Evolutionary conservation across 2,797 vertebrate species (phyloP).

Genomic region (Gallinago nigripennis): DNA sequence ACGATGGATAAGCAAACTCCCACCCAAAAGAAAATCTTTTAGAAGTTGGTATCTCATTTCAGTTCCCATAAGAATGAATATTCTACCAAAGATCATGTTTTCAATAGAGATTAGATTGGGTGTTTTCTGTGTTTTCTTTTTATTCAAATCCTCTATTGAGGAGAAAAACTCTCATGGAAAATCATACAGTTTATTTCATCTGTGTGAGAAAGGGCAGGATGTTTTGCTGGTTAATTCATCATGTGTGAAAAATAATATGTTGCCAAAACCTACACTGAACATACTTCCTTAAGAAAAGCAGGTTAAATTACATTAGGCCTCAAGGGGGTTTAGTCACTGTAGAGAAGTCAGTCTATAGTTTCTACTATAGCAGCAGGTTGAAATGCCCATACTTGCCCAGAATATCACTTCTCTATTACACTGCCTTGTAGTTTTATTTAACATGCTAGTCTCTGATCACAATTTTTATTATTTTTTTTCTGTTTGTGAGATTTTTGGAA

Average conservation of each 20-base stretch:
- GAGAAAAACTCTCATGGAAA: neutral
- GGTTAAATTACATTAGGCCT: constrained; percentile 35
- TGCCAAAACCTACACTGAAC: constrained; percentile 28
- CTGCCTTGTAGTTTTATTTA: neutral
- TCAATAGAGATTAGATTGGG: neutral
- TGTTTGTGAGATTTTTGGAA: neutral
- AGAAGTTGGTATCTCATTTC: neutral
- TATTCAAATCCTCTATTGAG: neutral
- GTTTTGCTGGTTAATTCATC: constrained; percentile 53
- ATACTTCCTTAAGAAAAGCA: constrained; percentile 54
- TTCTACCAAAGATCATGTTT: neutral
- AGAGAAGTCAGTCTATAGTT: constrained; percentile 7
- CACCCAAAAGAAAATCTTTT: neutral
- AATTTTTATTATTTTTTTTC: neutral
- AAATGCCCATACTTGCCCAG: constrained; percentile 28
- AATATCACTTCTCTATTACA: neutral
- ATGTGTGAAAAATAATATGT: constrained; percentile 29
- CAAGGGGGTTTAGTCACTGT: constrained; percentile 42
- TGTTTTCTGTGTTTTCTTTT: neutral
- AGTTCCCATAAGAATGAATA: neutral
- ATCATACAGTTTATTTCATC: neutral
- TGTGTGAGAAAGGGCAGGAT: constrained; percentile 48
- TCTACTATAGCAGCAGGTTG: neutral
- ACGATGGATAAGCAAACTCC: neutral
- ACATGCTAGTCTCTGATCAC: neutral